Evolutionary conservation across 2,888 invertebrate genomes (phyloP).

Genomic region (Ennomos erosarius): DNA sequence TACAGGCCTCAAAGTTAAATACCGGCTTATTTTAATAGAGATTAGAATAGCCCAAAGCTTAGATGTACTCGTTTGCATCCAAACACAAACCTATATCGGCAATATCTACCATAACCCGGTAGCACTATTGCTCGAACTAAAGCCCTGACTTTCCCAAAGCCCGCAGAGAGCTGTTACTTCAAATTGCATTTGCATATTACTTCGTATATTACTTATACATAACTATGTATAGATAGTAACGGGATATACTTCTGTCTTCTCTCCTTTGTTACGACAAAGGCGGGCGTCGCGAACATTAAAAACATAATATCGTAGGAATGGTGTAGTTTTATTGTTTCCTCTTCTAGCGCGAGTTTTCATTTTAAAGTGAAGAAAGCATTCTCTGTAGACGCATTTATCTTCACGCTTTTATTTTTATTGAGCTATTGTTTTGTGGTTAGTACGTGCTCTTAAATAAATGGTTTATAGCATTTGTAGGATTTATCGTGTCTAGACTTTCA

Average conservation of each 20-base stretch:
- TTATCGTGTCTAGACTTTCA: too few relatives aligned
- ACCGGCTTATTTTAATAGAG: too few relatives aligned
- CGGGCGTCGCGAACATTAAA: conserved; percentile 50
- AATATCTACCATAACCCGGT: conserved; percentile 1
- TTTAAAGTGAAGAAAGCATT: conserved; percentile 15
- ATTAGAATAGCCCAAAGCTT: too few relatives aligned
- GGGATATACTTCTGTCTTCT: conserved; percentile 27
- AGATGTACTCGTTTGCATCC: too few relatives aligned
- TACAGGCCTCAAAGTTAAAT: too few relatives aligned
- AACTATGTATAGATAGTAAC: too few relatives aligned
- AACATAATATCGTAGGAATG: conserved; percentile 35
- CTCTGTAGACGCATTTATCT: conserved; percentile 2
- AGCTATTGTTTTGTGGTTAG: neutral
- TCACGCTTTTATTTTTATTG: conserved; percentile 9
- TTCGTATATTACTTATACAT: conserved; percentile 39
- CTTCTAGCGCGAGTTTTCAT: conserved; percentile 12
- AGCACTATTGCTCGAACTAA: conserved; percentile 19
- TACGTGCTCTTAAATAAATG: too few relatives aligned
- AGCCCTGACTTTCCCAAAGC: conserved; percentile 37
- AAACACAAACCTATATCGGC: conserved; percentile 2
- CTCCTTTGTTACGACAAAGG: conserved; percentile 42
- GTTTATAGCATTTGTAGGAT: too few relatives aligned
- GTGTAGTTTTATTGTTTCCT: conserved; percentile 31
- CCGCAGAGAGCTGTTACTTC: conserved; percentile 64
- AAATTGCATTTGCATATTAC: conserved; percentile 84